These are phyloP conservation scores for Dysdera silvatica DNA, from an alignment of 1,140 invertebrate genomes.

Conservation along the genomic window DNA sequence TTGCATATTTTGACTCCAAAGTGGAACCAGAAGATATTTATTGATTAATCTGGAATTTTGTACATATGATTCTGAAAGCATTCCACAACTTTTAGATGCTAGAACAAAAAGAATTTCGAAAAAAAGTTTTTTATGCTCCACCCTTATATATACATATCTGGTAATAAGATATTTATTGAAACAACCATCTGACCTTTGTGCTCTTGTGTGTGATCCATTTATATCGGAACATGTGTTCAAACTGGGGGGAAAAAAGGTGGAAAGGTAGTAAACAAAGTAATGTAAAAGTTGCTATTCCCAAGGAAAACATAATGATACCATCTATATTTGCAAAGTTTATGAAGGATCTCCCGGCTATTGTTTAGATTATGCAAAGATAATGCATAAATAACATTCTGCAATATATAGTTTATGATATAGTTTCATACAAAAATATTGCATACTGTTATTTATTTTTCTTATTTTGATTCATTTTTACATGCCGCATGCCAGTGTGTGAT, in stretches of 20 bases:
- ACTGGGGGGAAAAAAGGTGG: background rate
- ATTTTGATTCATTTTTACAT: constrained; percentile 1
- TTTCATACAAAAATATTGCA: background rate
- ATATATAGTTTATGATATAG: background rate
- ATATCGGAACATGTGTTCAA: background rate
- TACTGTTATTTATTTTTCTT: background rate
- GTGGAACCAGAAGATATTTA: no score
- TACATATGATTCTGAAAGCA: no score
- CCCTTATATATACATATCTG: no score
- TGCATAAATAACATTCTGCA: background rate
- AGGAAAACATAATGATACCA: constrained; percentile 3
- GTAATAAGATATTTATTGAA: constrained; percentile 9
- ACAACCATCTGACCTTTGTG: background rate
- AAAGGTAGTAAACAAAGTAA: background rate
- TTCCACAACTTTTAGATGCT: no score
- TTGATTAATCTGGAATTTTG: no score
- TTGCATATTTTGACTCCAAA: no score
- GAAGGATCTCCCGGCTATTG: constrained; percentile 9
- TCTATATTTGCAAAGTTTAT: constrained; percentile 10
- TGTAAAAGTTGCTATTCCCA: constrained; percentile 8
- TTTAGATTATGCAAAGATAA: constrained; percentile 6
- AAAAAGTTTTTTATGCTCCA: no score
- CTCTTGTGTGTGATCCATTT: background rate
- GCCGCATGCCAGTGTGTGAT: background rate
- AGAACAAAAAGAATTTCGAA: no score